Percentiles rank a stretch among this genome's conserved stretches.
Conservation (phyloP, 2,797 vertebrate species). For the Anguilla megastoma region DNA sequence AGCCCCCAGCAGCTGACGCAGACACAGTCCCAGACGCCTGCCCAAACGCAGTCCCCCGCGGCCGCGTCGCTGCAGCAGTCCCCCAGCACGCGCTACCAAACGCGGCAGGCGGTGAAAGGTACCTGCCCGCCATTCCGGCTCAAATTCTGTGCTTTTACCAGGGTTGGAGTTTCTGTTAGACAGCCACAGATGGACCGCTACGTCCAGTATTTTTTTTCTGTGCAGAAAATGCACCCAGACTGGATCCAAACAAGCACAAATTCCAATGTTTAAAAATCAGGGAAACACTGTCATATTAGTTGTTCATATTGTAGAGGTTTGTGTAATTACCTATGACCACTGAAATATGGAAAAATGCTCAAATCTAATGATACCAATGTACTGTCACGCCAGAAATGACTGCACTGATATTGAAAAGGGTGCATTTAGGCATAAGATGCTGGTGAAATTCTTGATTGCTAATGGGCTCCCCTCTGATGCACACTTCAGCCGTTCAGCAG, state of each 20-base stretch:
- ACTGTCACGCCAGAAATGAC: background rate
- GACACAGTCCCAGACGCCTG: conserved; percentile 45
- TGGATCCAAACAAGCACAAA: background rate
- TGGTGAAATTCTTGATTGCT: background rate
- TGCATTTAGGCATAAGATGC: background rate
- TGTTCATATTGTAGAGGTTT: too few relatives aligned
- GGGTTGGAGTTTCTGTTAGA: background rate
- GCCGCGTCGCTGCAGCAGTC: conserved; percentile 77
- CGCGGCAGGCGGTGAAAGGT: conserved; percentile 97
- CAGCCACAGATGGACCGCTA: background rate
- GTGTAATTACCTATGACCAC: background rate
- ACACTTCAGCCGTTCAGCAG: conserved; percentile 84
- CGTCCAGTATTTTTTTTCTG: background rate
- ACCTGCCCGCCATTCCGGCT: conserved; percentile 36
- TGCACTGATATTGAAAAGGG: background rate
- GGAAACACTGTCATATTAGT: background rate
- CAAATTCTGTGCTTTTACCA: background rate
- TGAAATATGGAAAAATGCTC: background rate
- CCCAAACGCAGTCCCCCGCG: conserved; percentile 48
- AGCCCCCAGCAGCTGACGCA: conserved; percentile 52
- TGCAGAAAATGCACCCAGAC: background rate
- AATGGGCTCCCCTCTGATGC: background rate
- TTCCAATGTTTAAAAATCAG: background rate
- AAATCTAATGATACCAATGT: background rate
- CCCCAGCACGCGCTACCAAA: conserved; percentile 94